Evolutionary conservation across 1,140 invertebrate species (phyloP), one percentile per base, ranked within the genome.

Genomic region (Ceratitis capitata): DNA sequence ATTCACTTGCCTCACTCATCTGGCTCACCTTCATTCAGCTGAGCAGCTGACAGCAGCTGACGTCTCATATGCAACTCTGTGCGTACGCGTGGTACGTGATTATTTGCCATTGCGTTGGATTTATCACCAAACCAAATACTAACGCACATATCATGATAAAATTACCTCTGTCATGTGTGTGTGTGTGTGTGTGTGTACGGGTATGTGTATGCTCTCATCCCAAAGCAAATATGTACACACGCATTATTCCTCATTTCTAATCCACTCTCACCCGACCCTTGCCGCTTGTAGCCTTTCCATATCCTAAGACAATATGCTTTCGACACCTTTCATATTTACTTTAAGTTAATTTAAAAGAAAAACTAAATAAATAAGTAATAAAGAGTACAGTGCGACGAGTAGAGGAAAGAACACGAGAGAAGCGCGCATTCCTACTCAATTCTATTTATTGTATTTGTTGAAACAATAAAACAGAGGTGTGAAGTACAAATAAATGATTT

Each of bases 251-350:
- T 19, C 39, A 45, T 23, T 78, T 45, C 69, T 78, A 78, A 78
- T 78, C 69, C 69, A 78, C 16, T 78, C 35, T 78, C 35, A 78
- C 39, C 39, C 42, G 1, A n/a, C n/a, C 23, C 69, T 45, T 35
- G 69, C 14, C 69, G 69, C 39, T 78, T 39, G 69, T 7, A 23
- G 39, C 39, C 69, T 26, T 45, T 9, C 51, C 51, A 26, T 45
- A 78, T 78, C 69, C 69, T 78, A 78, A 78, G 69, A 78, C 42
- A 78, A 78, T 78, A 78, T 78, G 39, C 16, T 78, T 78, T 78
- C 69, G 45, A 74, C 69, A 78, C 69, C 69, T 78, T 78, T 78
- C 69, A 4, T 78, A 78, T 78, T 78, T 78, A 45, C 39, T 78
- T 42, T 39, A 78, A 78, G 69, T 26, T 78, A n/a, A 45, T 78